These are phyloP conservation scores for Laothoe populi DNA, from an alignment of 2,888 invertebrate species.

Conservation along the genomic window DNA sequence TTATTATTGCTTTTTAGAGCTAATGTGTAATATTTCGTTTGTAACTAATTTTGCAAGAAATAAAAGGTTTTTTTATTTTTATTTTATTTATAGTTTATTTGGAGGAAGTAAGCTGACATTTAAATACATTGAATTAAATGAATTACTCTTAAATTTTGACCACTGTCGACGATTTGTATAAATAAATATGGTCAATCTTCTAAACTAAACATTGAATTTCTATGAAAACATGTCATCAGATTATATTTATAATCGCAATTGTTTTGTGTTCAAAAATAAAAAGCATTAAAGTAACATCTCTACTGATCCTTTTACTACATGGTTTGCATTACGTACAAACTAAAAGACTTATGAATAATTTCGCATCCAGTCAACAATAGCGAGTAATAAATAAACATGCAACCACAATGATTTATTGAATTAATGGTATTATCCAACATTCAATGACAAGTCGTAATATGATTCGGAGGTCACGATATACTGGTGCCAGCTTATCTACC, in stretches of 20 bases:
- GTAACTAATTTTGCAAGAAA: no score
- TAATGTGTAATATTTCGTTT: no score
- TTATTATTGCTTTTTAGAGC: no score
- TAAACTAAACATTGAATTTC: background rate
- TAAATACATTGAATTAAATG: no score
- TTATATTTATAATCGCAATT: background rate
- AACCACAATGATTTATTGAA: constrained; percentile 20
- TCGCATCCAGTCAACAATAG: constrained; percentile 2
- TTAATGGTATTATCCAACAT: constrained; percentile 17
- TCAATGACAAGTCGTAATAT: constrained; percentile 20
- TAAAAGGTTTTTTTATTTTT: no score
- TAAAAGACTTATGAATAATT: constrained; percentile 2
- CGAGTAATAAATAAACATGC: constrained; percentile 10
- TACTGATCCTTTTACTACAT: background rate
- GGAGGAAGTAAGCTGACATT: no score
- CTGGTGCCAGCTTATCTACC: constrained; percentile 62
- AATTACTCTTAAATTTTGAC: no score
- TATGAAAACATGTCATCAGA: background rate
- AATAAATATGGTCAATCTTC: no score
- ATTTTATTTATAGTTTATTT: no score
- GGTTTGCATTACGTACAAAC: background rate
- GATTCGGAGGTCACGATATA: constrained; percentile 40
- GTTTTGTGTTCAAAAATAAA: background rate
- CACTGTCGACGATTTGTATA: no score
- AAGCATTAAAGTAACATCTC: background rate